phyloP scores from a whole-genome alignment of 1,140 invertebrate genomes.

The Eriocheir sinensis region DNA sequence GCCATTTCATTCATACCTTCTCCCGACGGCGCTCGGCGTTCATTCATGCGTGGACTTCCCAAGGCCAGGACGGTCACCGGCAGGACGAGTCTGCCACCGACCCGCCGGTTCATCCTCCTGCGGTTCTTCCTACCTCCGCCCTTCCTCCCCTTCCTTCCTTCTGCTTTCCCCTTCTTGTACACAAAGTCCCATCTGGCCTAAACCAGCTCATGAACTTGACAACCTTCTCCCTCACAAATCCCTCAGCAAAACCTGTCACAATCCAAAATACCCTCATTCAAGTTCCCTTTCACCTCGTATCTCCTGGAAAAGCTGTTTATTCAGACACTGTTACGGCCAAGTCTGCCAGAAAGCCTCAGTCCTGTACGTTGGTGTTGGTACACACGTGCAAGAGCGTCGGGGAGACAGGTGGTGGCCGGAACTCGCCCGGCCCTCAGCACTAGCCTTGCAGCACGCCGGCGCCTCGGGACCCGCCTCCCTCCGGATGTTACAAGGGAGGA shows the following conservation, averaged over 20 bases:
- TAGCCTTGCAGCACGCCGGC: slow-evolving; percentile 9
- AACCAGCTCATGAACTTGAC: not conserved
- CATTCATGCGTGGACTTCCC: slow-evolving; percentile 49
- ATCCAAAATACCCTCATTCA: not conserved
- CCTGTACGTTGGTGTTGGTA: not conserved
- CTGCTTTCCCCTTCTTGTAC: not conserved
- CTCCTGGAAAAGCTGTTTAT: not conserved
- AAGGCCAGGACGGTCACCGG: slow-evolving; percentile 44
- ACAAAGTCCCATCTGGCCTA: not conserved
- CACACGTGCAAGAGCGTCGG: not conserved
- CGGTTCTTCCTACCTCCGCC: not conserved
- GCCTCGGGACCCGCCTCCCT: slow-evolving; percentile 21
- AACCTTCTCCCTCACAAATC: not conserved
- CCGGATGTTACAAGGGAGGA: slow-evolving; percentile 44
- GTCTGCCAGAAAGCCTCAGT: not conserved
- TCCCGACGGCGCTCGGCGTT: slow-evolving; percentile 36
- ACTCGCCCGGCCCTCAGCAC: not conserved
- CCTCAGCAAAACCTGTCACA: not conserved
- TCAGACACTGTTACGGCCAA: not conserved
- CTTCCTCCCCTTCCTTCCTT: not conserved
- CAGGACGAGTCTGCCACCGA: slow-evolving; percentile 20
- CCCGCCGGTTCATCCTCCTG: not conserved
- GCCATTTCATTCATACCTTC: slow-evolving; percentile 52
- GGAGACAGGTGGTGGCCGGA: not conserved
- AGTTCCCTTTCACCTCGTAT: not conserved